These are phyloP conservation scores for Benthosema pterotum DNA, from an alignment of 2,797 vertebrate species.

Conservation along the genomic window DNA sequence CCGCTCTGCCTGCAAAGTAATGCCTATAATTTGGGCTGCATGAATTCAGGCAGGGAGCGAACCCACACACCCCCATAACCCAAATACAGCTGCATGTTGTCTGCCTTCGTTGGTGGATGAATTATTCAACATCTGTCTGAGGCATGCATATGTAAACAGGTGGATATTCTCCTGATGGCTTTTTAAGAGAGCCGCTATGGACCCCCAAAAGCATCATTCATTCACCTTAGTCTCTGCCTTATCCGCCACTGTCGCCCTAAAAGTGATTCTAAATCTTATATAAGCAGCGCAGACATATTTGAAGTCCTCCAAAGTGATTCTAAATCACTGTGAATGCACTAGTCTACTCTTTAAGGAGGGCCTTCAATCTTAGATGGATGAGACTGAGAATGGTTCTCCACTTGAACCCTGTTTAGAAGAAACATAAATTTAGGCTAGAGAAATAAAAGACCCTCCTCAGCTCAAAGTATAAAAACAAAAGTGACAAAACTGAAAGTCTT, in stretches of 20 bases:
- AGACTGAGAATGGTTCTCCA: conserved; percentile 30
- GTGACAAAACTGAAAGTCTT: conserved; percentile 6
- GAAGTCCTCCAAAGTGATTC: conserved; percentile 38
- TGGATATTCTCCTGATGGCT: conserved; percentile 63
- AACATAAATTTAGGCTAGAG: conserved; percentile 32
- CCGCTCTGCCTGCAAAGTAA: conserved; percentile 65
- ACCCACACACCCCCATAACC: conserved; percentile 66
- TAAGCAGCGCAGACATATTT: conserved; percentile 32
- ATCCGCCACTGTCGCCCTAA: conserved; percentile 34
- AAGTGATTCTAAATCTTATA: conserved; percentile 44
- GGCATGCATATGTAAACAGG: conserved; percentile 74
- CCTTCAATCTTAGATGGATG: conserved; percentile 18
- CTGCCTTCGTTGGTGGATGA: conserved; percentile 67
- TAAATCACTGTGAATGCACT: conserved; percentile 36
- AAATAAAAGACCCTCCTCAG: conserved; percentile 4
- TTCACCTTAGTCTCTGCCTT: conserved; percentile 38
- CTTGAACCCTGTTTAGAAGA: conserved; percentile 1
- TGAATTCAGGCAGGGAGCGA: conserved; percentile 46
- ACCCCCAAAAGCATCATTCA: conserved; percentile 48
- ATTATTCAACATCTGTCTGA: conserved; percentile 80
- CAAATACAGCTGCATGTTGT: conserved; percentile 77
- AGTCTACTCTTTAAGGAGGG: conserved; percentile 33
- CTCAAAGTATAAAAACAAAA: conserved; percentile 13
- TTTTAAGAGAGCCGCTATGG: conserved; percentile 43
- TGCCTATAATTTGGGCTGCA: conserved; percentile 63